These are phyloP conservation scores for Papilio aristodemus DNA, from an alignment of 1,140 invertebrate species.

Conservation along the genomic window DNA sequence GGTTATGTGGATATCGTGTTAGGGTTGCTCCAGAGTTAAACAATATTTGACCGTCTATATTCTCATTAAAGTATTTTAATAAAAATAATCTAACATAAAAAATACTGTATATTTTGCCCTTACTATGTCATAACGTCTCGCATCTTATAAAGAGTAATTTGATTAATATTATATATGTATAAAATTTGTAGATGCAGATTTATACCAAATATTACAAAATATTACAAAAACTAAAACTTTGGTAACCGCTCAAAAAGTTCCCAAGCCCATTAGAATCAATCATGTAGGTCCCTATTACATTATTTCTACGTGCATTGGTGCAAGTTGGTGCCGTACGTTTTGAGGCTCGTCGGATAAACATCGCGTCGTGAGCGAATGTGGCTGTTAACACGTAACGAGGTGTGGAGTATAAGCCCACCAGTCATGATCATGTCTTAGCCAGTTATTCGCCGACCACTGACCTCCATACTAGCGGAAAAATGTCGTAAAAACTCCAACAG, in stretches of 20 bases:
- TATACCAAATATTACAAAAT: neutral
- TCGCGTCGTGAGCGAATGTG: conserved; percentile 77
- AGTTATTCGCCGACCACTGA: conserved; percentile 77
- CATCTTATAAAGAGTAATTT: no score
- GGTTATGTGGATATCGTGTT: no score
- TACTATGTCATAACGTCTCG: no score
- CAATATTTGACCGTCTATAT: no score
- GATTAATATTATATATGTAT: no score
- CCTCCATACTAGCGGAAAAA: conserved; percentile 54
- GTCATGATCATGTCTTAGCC: conserved; percentile 78
- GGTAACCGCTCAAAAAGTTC: conserved; percentile 3
- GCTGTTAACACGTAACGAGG: conserved; percentile 79
- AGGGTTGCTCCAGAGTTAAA: no score
- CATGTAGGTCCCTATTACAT: conserved; percentile 66
- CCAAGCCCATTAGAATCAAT: conserved; percentile 40
- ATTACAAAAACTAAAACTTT: neutral
- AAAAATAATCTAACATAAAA: no score
- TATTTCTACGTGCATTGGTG: conserved; percentile 61
- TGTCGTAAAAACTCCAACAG: conserved; percentile 37
- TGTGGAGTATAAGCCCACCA: conserved; percentile 77
- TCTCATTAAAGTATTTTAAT: no score
- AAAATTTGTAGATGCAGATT: no score
- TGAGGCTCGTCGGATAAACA: conserved; percentile 74
- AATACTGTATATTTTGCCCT: no score
- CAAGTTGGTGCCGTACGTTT: conserved; percentile 54